These are phyloP conservation scores for Neofelis nebulosa DNA, from an alignment of 2,113 vertebrate species.

Conservation along the genomic window DNA sequence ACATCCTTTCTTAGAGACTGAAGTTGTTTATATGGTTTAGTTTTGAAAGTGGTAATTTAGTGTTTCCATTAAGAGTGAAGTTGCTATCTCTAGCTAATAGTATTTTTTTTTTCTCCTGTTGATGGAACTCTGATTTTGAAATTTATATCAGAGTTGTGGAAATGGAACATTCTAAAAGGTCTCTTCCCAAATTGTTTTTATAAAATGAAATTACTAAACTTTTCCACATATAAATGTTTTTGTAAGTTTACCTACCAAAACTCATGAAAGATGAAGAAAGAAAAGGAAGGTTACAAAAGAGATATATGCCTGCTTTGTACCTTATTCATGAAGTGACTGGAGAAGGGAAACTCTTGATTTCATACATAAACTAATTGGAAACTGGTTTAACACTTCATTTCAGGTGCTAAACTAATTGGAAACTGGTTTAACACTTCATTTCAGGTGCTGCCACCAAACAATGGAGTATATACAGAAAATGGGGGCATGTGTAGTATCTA, in stretches of 20 bases:
- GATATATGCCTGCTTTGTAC: background rate
- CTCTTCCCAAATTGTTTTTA: conserved; percentile 54
- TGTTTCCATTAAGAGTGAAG: conserved; percentile 54
- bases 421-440: background rate
- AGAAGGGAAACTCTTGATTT: background rate
- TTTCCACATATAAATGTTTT: conserved; percentile 31
- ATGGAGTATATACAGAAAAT: background rate
- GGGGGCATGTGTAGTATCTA: background rate
- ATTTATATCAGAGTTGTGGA: conserved; percentile 42
- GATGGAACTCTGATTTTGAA: conserved; percentile 61
- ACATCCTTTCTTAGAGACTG: conserved; percentile 10
- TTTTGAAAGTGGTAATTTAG: conserved; percentile 62
- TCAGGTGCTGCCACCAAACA: background rate
- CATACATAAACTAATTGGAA: background rate
- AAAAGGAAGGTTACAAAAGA: background rate
- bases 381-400: background rate
- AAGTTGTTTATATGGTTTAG: conserved; percentile 27
- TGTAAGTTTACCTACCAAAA: conserved; percentile 35
- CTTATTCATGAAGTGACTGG: background rate
- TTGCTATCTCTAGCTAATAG: conserved; percentile 45
- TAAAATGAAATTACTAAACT: conserved; percentile 44
- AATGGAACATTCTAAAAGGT: background rate
- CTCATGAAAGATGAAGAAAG: background rate
- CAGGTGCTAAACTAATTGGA: background rate
- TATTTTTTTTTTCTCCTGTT: background rate